Evolutionary conservation across 2,888 invertebrate species (phyloP), one percentile per base, ranked within the genome.

Genomic region (Loripinus fragilis): DNA sequence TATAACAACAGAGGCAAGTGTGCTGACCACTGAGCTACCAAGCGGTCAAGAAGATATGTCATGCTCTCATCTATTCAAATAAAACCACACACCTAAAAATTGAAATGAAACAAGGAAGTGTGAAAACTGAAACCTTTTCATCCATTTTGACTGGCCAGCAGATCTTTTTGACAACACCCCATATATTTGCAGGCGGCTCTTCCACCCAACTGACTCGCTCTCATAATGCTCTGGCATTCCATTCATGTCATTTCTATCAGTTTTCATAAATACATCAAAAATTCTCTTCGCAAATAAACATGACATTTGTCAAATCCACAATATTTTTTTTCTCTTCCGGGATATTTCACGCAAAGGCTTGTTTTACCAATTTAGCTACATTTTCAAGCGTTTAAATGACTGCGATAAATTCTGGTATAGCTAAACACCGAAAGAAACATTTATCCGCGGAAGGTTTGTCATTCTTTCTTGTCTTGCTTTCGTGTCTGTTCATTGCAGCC

Each of bases 141-240:
- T 83, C 91, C 91, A 91, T 77, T 89, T 91, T 30, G 90, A 90
- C 69, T 88, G 88, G 23, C 86, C 88, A 25, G 86, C 78, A 2
- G 88, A 86, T 69, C 85, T 86, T 72, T 90, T 90, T 66, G 76
- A 81, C 66, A 90, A 77, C 33, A 85, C 77, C 48, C 90, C 90
- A 67, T 86, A 81, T 66, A 86, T 77, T 76, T 90, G 90, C 60
- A 88, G 86, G 52, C 86, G 80, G 64, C 81, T 83, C 23, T 85
- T 87, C 88, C 88, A 89, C 80, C 89, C 88, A n/a, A 82, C 76
- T 42, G 82, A 74, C 65, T 76, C 76, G 15, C 68, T 69, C 45
- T 82, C 71, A n/a, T 52, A 73, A 71, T 85, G 75, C 82, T 89
- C 89, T 78, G 89, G 89, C 87, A 88, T 88, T 55, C 85, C 87